A percentile compares a stretch with the other conserved stretches of the same genome.
These are phyloP conservation scores for Melanchra persicariae DNA, from an alignment of 2,888 invertebrate genomes.

Conservation along the genomic window DNA sequence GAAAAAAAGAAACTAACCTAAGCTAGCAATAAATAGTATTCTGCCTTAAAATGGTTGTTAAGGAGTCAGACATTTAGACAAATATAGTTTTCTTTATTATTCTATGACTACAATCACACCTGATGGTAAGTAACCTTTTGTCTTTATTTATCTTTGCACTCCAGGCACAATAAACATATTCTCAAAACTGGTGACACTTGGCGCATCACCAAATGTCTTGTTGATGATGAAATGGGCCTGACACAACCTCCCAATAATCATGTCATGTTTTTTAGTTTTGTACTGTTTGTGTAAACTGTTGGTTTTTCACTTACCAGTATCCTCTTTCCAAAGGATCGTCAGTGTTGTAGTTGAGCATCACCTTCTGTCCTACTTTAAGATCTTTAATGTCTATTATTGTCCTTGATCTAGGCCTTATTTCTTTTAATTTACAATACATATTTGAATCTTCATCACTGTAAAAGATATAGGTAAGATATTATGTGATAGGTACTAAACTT, in stretches of 20 bases:
- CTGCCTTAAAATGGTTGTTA: too few species aligned
- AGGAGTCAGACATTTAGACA: too few species aligned
- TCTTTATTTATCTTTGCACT: too few species aligned
- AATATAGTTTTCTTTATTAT: too few species aligned
- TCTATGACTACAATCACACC: too few species aligned
- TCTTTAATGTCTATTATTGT: conserved; percentile 88
- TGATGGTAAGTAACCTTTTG: too few species aligned
- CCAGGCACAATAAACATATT: too few species aligned
- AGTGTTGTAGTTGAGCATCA: conserved; percentile 94
- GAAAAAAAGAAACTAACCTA: too few species aligned
- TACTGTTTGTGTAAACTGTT: neutral
- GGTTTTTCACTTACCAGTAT: conserved; percentile 90
- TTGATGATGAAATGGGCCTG: too few species aligned
- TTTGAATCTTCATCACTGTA: conserved; percentile 82
- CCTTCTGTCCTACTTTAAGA: conserved; percentile 90
- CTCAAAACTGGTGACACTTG: too few species aligned
- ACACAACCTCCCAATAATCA: neutral
- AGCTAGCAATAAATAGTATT: too few species aligned
- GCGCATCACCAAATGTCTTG: too few species aligned
- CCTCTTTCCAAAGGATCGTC: conserved; percentile 93
- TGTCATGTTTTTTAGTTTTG: neutral
- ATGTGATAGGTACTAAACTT: neutral
- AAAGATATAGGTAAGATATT: neutral
- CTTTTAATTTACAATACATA: conserved; percentile 83
- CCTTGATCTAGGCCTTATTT: conserved; percentile 93